phyloP scores from a whole-genome alignment of 2,797 vertebrate genomes.

The Lagodon rhomboides region DNA sequence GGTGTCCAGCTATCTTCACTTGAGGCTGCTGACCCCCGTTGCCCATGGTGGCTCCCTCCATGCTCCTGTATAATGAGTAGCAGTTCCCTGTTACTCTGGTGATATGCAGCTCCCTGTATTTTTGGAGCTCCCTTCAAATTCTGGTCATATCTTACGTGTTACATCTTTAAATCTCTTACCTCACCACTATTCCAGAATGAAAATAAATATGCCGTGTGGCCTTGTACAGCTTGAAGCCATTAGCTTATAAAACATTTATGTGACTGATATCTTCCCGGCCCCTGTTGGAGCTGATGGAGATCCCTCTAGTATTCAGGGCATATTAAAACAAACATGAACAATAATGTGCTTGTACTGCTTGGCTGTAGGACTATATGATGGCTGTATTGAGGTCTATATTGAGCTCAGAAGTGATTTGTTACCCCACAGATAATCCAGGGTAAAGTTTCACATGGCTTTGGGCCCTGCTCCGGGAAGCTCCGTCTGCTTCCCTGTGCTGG shows the following conservation, averaged over 20 bases:
- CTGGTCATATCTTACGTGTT: too few species aligned
- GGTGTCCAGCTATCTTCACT: too few species aligned
- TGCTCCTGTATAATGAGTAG: too few species aligned
- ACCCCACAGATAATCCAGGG: slow-evolving; percentile 19
- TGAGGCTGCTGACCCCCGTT: too few species aligned
- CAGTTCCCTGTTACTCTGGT: too few species aligned
- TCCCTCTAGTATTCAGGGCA: neutral
- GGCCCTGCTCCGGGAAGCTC: slow-evolving; percentile 23
- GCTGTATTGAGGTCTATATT: slow-evolving; percentile 37
- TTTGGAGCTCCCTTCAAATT: too few species aligned
- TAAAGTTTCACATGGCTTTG: slow-evolving; percentile 43
- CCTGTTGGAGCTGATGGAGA: neutral
- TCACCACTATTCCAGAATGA: neutral
- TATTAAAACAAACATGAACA: slow-evolving; percentile 14
- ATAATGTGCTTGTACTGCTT: slow-evolving; percentile 10
- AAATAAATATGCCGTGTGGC: neutral
- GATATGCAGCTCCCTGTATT: too few species aligned
- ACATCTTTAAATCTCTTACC: neutral
- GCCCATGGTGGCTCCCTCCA: too few species aligned
- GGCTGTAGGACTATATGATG: slow-evolving; percentile 8
- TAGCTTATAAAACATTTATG: neutral
- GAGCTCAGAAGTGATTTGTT: slow-evolving; percentile 46
- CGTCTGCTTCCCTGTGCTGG: slow-evolving; percentile 55
- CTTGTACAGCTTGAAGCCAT: neutral
- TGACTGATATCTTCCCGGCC: slow-evolving; percentile 1